phyloP scores from a whole-genome alignment of 1,140 invertebrate genomes.

The Pomacea maculata region DNA sequence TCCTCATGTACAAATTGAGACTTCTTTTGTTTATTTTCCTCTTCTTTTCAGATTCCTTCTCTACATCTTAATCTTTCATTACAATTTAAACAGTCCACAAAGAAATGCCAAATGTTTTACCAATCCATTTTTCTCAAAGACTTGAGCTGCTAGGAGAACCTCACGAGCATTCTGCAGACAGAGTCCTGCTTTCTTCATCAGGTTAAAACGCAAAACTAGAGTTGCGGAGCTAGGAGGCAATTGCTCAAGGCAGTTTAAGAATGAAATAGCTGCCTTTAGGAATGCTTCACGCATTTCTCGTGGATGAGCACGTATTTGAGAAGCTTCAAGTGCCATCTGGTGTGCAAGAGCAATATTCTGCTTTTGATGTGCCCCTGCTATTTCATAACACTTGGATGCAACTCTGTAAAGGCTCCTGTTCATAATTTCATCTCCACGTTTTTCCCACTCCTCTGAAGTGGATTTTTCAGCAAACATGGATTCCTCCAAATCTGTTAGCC shows the following conservation, averaged over 20 bases:
- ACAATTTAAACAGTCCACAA: background rate
- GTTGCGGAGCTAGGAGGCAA: background rate
- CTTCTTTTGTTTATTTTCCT: background rate
- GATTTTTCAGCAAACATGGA: conserved; percentile 57
- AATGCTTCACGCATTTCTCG: conserved; percentile 50
- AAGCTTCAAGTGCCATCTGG: conserved; percentile 47
- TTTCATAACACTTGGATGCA: conserved; percentile 56
- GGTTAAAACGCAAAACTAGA: conserved; percentile 9
- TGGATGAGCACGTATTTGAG: conserved; percentile 43
- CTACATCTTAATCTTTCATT: background rate
- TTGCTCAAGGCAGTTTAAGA: conserved; percentile 44
- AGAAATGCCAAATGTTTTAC: conserved; percentile 28
- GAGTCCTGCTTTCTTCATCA: conserved; percentile 41
- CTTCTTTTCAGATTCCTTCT: background rate
- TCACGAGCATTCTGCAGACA: conserved; percentile 56
- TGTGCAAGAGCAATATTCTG: conserved; percentile 52
- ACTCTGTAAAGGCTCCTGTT: conserved; percentile 49
- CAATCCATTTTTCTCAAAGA: conserved; percentile 54
- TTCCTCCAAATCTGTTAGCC: conserved; percentile 19
- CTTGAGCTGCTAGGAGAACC: conserved; percentile 40
- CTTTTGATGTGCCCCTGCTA: conserved; percentile 34
- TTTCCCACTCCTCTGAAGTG: conserved; percentile 48
- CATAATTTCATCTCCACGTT: conserved; percentile 56
- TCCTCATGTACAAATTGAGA: background rate
- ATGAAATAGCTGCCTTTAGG: conserved; percentile 44